A percentile compares a stretch with the other conserved stretches of the same genome.
Evolutionary conservation across 2,888 invertebrate species (phyloP).

Genomic region (Junonia oenone): DNA sequence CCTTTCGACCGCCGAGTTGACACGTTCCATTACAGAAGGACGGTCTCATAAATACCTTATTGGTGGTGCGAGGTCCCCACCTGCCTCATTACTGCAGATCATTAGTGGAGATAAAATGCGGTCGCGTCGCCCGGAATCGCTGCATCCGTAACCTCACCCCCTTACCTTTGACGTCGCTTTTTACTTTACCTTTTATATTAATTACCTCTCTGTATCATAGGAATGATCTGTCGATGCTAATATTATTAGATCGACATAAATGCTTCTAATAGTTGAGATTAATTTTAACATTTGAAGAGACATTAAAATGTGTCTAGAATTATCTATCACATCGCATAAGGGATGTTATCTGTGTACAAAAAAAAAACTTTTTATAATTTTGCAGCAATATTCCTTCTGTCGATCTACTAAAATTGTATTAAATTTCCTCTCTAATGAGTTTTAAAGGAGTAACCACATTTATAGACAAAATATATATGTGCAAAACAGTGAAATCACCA

Average conservation of each 20-base stretch:
- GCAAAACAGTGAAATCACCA: too few relatives aligned
- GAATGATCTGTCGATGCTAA: not conserved
- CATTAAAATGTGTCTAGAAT: too few relatives aligned
- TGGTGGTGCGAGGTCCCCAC: slow-evolving; percentile 55
- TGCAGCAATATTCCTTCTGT: too few relatives aligned
- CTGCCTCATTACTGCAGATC: slow-evolving; percentile 69
- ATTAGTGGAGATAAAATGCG: slow-evolving; percentile 74
- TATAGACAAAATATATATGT: too few relatives aligned
- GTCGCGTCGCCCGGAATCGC: slow-evolving; percentile 43
- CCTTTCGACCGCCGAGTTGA: slow-evolving; percentile 49
- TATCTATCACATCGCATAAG: too few relatives aligned
- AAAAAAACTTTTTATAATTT: too few relatives aligned
- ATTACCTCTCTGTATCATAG: not conserved
- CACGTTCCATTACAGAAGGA: slow-evolving; percentile 64
- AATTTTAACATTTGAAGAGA: not conserved
- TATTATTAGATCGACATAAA: not conserved
- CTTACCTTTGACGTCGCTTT: slow-evolving; percentile 15
- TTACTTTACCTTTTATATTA: not conserved
- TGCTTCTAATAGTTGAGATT: not conserved
- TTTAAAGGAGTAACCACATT: not conserved
- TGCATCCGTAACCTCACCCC: slow-evolving; percentile 51
- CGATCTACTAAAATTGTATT: too few relatives aligned
- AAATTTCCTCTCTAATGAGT: not conserved
- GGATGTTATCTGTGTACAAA: too few relatives aligned
- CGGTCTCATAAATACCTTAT: slow-evolving; percentile 75